Evolutionary conservation across 2,888 invertebrate species (phyloP).

Genomic region (Apodemia hepburni): DNA sequence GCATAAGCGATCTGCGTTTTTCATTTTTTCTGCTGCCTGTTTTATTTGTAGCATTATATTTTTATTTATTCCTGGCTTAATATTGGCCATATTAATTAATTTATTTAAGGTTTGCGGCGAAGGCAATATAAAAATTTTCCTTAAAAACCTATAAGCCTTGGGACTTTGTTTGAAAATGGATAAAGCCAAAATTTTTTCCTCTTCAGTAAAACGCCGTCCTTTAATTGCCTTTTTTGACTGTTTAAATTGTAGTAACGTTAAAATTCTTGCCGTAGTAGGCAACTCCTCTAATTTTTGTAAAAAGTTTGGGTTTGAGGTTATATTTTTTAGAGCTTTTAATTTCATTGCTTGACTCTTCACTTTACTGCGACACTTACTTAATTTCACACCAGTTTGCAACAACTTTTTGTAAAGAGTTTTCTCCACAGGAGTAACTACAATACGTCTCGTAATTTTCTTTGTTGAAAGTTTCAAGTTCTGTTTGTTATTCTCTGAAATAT

Average conservation of each 20-base stretch:
- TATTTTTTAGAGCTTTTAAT: constrained; percentile 17
- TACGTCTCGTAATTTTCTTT: constrained; percentile 3
- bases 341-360: constrained; percentile 14
- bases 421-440: constrained; percentile 10
- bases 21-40: constrained; percentile 29
- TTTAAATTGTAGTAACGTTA: constrained; percentile 22
- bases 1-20: constrained; percentile 26
- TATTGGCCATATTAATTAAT: constrained; percentile 18
- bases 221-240: constrained; percentile 23
- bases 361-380: constrained; percentile 21
- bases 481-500: constrained; percentile 12
- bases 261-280: constrained; percentile 20
- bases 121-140: constrained; percentile 27
- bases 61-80: constrained; percentile 29
- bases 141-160: constrained; percentile 25
- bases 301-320: constrained; percentile 19
- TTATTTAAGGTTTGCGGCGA: constrained; percentile 15
- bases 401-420: constrained; percentile 11
- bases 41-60: constrained; percentile 33
- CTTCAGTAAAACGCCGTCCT: constrained; percentile 27
- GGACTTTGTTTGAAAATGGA: constrained; percentile 29
- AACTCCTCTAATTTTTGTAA: constrained; percentile 17
- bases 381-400: constrained; percentile 13
- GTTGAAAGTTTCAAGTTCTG: not conserved
- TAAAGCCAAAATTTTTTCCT: constrained; percentile 32